Conservation (phyloP, 2,888 invertebrate genomes). For the Ametastegia equiseti region DNA sequence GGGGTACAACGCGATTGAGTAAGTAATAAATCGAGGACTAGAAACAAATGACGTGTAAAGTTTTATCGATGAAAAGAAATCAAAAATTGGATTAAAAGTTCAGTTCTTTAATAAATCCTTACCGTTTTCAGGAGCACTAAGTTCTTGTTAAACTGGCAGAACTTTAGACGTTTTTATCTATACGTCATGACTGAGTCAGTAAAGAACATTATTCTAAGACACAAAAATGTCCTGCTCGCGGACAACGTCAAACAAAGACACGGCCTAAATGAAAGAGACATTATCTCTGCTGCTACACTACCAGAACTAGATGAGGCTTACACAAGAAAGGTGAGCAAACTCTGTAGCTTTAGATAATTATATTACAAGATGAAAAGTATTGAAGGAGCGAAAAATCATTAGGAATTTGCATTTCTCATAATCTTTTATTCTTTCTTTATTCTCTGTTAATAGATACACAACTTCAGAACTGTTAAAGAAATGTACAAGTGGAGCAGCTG, state of each 20-base stretch:
- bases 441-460: slow-evolving; percentile 81
- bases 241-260: slow-evolving; percentile 84
- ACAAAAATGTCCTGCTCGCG: slow-evolving; percentile 86
- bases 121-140: slow-evolving; percentile 84
- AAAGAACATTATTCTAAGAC: slow-evolving; percentile 90
- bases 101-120: neutral
- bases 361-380: no score
- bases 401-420: no score
- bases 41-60: no score
- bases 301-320: slow-evolving; percentile 94
- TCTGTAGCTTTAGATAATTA: no score
- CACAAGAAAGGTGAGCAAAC: slow-evolving; percentile 78
- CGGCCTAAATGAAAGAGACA: slow-evolving; percentile 87
- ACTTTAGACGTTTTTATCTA: slow-evolving; percentile 92
- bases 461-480: slow-evolving; percentile 87
- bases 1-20: slow-evolving; percentile 95
- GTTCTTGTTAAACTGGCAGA: slow-evolving; percentile 91
- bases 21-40: slow-evolving; percentile 76
- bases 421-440: neutral
- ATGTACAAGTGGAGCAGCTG: slow-evolving; percentile 93
- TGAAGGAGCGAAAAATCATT: neutral
- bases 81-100: neutral
- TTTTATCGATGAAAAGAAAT: neutral
- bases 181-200: slow-evolving; percentile 96
- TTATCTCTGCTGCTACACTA: slow-evolving; percentile 91